Evolutionary conservation across 2,113 vertebrate species (phyloP).

Genomic region (zebrafish (Danio rerio)): GRCz12tu NC_133178.1:32568501-32569000

Average conservation of each 20-base stretch:
- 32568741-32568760: conserved; percentile 6
- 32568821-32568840: conserved; percentile 9
- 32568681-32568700: conserved; percentile 14
- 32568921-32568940: conserved; percentile 7
- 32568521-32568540: neutral
- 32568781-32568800: conserved; percentile 21
- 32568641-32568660: conserved; percentile 24
- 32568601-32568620: conserved; percentile 25
- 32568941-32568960: neutral
- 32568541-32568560: conserved; percentile 6
- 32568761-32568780: conserved; percentile 1
- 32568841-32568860: conserved; percentile 13
- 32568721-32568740: conserved; percentile 19
- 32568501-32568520: conserved; percentile 1
- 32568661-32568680: conserved; percentile 4
- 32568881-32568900: conserved; percentile 10
- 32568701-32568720: conserved; percentile 35
- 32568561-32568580: conserved; percentile 15
- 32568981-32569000: neutral
- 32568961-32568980: neutral
- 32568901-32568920: conserved; percentile 27
- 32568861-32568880: conserved; percentile 15
- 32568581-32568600: conserved; percentile 5
- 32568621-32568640: conserved; percentile 31
- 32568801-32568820: conserved; percentile 38